Conservation (phyloP, 2,888 invertebrate species). For the Lycophotia porphyrea region DNA sequence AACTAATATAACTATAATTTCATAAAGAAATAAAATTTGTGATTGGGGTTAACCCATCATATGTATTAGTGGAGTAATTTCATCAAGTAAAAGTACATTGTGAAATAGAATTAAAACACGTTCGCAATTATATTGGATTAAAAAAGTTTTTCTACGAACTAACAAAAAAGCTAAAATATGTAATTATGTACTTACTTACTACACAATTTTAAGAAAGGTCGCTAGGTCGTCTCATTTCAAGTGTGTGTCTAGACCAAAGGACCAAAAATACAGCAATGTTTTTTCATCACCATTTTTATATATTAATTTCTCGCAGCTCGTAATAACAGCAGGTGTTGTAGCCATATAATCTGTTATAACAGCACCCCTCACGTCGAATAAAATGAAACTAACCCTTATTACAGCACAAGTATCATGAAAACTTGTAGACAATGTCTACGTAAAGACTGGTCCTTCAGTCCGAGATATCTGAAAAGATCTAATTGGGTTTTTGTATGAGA, state of each 20-base stretch:
- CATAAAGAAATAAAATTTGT: too few species aligned
- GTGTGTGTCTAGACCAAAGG: background rate
- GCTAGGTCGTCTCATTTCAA: background rate
- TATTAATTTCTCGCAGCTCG: slow-evolving; percentile 26
- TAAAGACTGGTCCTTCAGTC: background rate
- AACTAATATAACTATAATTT: too few species aligned
- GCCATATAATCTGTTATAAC: slow-evolving; percentile 48
- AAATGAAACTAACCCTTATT: slow-evolving; percentile 32
- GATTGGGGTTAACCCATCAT: too few species aligned
- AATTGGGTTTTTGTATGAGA: background rate
- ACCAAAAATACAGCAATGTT: slow-evolving; percentile 5
- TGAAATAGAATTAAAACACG: too few species aligned
- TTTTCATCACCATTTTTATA: slow-evolving; percentile 21
- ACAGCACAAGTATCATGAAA: slow-evolving; percentile 27
- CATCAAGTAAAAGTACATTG: too few species aligned
- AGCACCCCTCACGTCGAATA: slow-evolving; percentile 22
- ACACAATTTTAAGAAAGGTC: background rate
- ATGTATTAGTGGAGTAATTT: too few species aligned
- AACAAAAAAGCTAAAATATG: background rate
- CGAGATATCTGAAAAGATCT: background rate
- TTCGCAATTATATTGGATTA: too few species aligned
- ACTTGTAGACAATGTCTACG: slow-evolving; percentile 22
- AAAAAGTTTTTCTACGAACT: background rate
- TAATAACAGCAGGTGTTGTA: slow-evolving; percentile 35
- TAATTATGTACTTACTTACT: background rate